Evolutionary conservation across 1,140 invertebrate species (phyloP).

Genomic region (Bradysia coprophila): DNA sequence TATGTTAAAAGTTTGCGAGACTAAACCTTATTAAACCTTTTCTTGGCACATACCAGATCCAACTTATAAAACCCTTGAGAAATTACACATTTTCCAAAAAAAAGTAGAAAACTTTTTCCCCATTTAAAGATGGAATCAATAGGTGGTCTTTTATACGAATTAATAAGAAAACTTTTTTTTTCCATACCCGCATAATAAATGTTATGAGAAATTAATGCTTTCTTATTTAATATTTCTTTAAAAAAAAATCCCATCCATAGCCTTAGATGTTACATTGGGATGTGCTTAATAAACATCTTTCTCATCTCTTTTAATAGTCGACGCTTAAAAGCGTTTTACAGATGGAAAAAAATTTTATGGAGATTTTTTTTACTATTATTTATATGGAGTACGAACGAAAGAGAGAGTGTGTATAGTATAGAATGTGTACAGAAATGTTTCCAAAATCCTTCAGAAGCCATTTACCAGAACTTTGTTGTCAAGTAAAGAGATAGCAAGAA

Average conservation of each 20-base stretch:
- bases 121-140: no score
- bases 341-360: no score
- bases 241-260: background rate
- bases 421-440: background rate
- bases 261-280: background rate
- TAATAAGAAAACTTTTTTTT: background rate
- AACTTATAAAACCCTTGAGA: no score
- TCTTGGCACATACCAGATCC: no score
- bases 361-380: no score
- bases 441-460: background rate
- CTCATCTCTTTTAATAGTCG: background rate
- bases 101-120: no score
- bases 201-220: background rate
- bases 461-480: slow-evolving; percentile 1
- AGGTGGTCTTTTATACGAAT: background rate
- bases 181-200: background rate
- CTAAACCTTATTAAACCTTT: no score
- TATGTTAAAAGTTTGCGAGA: no score
- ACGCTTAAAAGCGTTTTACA: background rate
- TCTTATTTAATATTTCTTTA: background rate
- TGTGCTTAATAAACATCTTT: background rate
- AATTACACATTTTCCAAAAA: no score
- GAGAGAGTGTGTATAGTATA: no score
- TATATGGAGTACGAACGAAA: no score
- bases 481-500: background rate